Base-by-base conservation (phyloP, 2,113 vertebrate genomes). In the Poeciliopsis retropinna region DNA sequence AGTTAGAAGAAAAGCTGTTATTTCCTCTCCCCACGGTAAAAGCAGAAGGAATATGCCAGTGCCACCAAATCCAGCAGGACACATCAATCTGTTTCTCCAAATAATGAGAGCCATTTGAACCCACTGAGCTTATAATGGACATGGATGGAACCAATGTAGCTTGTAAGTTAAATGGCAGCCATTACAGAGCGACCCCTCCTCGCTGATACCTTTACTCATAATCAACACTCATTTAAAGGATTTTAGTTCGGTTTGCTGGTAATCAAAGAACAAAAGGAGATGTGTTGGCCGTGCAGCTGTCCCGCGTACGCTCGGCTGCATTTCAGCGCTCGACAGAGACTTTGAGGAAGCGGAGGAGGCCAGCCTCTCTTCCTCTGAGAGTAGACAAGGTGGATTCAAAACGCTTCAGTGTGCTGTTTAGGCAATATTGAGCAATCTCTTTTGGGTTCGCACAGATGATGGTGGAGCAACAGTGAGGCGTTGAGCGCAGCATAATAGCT, bases 401-500 rank as follows among this genome's bases (percentile, higher is more conserved):
- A 78, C 31, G 67, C 39, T 70, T 81, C 62, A 81, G 41, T 67
- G 15, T 32, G 77, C 80, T 81, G 70, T 72, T 80, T 65, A 80
- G 60, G 83, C 67, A 80, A 79, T 61, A 76, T 72, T 80, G 72
- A 30, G 62, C 74, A 74, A 82, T 73, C 69, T 60, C 69, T 60
- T 72, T 67, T 82, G 71, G 85, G 76, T 78, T n/a, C 67, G 62
- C 82, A 78, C 83, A 63, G 60, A 81, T 69, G 68, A 88, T 65
- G 2, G 67, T 72, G 88, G 80, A 44, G 72, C 37, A 84, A 76
- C 87, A 86, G 86, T 63, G 73, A 86, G 75, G 81, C 12, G 71
- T 89, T 87, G 75, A 82, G 75, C 78, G 66, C 83, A 27, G 76
- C 84, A 94, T 92, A 94, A 94, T 93, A 87, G 91, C 80, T 60